Evolutionary conservation across 1,140 invertebrate genomes (phyloP).

Genomic region (Wasmannia auropunctata): DNA sequence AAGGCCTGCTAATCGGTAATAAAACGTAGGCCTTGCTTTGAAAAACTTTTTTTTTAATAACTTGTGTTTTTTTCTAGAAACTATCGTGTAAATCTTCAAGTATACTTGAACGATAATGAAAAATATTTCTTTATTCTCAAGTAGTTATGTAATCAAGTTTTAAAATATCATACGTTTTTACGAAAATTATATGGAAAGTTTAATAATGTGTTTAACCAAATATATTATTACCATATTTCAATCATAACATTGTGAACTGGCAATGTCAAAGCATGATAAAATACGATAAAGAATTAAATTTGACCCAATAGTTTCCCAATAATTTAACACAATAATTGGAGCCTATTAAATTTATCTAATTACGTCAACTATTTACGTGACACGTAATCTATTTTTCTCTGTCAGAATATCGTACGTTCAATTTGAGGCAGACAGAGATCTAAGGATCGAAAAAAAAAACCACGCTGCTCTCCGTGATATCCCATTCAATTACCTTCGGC

Average conservation of each 20-base stretch:
- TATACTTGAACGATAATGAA: background rate
- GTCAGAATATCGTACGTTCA: conserved; percentile 17
- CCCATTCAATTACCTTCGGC: conserved; percentile 50
- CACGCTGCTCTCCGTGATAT: conserved; percentile 9
- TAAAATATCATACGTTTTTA: background rate
- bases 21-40: background rate
- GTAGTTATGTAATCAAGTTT: background rate
- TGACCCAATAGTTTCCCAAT: background rate
- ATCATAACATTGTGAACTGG: background rate
- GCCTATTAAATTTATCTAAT: background rate
- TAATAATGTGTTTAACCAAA: background rate
- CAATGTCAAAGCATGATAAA: background rate
- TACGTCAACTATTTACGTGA: background rate
- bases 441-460: conserved; percentile 40
- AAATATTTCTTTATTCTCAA: background rate
- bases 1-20: background rate
- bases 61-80: background rate
- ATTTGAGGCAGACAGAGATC: conserved; percentile 22
- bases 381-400: too few relatives aligned
- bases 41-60: background rate
- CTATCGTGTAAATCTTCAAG: background rate
- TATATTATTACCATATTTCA: too few relatives aligned
- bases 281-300: background rate
- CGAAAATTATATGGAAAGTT: background rate
- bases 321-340: background rate